Conservation (phyloP, 2,888 invertebrate species). For the Torymus auratus region DNA sequence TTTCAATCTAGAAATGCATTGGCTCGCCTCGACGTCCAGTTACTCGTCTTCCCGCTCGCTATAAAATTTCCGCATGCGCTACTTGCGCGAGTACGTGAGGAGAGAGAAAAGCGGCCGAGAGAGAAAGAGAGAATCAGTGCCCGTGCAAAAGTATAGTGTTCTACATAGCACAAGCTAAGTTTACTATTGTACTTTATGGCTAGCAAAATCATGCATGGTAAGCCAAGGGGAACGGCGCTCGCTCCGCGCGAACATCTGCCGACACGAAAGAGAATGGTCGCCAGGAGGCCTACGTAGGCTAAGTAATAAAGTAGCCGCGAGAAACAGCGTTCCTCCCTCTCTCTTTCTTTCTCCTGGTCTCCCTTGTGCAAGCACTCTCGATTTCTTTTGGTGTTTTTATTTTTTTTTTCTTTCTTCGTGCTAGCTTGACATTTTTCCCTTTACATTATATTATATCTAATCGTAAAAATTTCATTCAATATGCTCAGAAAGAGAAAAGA, state of each 20-base stretch:
- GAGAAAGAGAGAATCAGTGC: conserved; percentile 6
- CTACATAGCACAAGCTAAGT: conserved; percentile 55
- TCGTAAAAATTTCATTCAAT: too few relatives aligned
- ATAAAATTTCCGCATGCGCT: conserved; percentile 26
- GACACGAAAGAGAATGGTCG: too few relatives aligned
- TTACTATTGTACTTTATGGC: conserved; percentile 62
- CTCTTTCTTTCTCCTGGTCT: too few relatives aligned
- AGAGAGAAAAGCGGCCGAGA: conserved; percentile 1
- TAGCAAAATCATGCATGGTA: conserved; percentile 65
- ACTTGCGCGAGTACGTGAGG: neutral
- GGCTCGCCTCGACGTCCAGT: conserved; percentile 1
- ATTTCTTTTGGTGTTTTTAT: too few relatives aligned
- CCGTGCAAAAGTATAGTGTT: conserved; percentile 54
- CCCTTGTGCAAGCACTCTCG: too few relatives aligned
- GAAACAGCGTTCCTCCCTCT: too few relatives aligned
- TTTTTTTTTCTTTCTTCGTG: too few relatives aligned
- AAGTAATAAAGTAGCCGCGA: conserved; percentile 22
- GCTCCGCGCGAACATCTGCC: conserved; percentile 38
- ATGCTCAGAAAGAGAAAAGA: too few relatives aligned
- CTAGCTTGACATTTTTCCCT: too few relatives aligned
- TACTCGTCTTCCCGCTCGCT: conserved; percentile 14
- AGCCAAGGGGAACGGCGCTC: conserved; percentile 62
- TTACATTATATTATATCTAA: too few relatives aligned
- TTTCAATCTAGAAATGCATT: conserved; percentile 9
- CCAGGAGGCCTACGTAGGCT: too few relatives aligned